A percentile compares a stretch with the other conserved stretches of the same genome.
Conservation (phyloP, 1,140 invertebrate species). For the Drosophila erecta region DNA sequence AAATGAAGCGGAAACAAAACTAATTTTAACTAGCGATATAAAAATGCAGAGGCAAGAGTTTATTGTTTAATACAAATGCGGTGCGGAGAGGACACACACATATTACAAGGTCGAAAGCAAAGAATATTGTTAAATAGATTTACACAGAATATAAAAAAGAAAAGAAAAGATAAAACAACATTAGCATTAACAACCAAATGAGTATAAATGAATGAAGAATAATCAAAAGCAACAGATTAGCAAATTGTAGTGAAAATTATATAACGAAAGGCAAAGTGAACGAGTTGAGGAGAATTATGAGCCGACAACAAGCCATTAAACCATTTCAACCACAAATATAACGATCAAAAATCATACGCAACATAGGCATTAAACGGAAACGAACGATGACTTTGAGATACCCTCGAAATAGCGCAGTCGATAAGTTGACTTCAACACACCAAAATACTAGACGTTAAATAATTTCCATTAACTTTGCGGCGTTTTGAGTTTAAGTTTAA, state of each 20-base stretch:
- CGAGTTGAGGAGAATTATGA: slow-evolving; percentile 19
- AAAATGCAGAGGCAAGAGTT: slow-evolving; percentile 66
- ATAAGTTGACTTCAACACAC: slow-evolving; percentile 39
- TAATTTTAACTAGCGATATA: slow-evolving; percentile 82
- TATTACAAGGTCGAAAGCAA: slow-evolving; percentile 72
- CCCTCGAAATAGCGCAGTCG: slow-evolving; percentile 57
- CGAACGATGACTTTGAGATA: slow-evolving; percentile 20
- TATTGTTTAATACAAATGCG: slow-evolving; percentile 72
- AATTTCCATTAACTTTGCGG: slow-evolving; percentile 36
- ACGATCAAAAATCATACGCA: slow-evolving; percentile 51
- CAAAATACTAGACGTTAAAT: slow-evolving; percentile 23
- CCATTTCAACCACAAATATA: slow-evolving; percentile 38
- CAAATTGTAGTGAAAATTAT: slow-evolving; percentile 69
- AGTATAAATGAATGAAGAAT: slow-evolving; percentile 64
- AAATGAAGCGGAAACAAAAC: slow-evolving; percentile 52
- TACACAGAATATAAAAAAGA: slow-evolving; percentile 46
- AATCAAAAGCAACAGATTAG: slow-evolving; percentile 77
- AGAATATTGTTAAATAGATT: slow-evolving; percentile 81
- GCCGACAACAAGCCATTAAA: slow-evolving; percentile 5
- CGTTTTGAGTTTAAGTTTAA: slow-evolving; percentile 46
- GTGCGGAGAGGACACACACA: slow-evolving; percentile 52
- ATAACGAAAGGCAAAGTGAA: slow-evolving; percentile 51
- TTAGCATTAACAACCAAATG: slow-evolving; percentile 51
- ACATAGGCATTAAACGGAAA: slow-evolving; percentile 36
- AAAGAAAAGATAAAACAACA: slow-evolving; percentile 24